Conservation (phyloP, 2,113 vertebrate genomes). For the Lipotes vexillifer region DNA sequence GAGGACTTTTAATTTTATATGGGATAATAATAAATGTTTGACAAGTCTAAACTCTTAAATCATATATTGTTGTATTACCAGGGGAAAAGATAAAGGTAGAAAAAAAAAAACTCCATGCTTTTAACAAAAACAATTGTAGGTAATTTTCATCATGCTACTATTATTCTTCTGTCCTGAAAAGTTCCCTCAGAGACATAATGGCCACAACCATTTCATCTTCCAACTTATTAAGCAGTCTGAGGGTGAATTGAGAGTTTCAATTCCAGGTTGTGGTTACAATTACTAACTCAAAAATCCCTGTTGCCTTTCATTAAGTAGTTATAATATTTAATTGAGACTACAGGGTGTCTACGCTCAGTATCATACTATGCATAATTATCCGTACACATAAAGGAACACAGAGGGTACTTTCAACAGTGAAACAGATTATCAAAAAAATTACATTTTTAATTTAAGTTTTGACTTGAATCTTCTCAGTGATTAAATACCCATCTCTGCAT, state of each 20-base stretch:
- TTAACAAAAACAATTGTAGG: constrained; percentile 7
- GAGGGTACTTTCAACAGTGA: constrained; percentile 41
- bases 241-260: constrained; percentile 26
- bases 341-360: not conserved
- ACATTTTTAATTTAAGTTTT: constrained; percentile 74
- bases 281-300: constrained; percentile 39
- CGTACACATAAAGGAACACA: constrained; percentile 14
- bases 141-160: fast-evolving
- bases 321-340: constrained; percentile 58
- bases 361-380: constrained; percentile 29
- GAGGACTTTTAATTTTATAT: not conserved
- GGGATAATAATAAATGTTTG: not conserved
- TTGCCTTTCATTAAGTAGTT: constrained; percentile 64
- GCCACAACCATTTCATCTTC: not conserved
- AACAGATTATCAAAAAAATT: constrained; percentile 58
- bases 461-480: constrained; percentile 64
- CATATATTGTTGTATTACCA: not conserved
- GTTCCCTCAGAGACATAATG: not conserved
- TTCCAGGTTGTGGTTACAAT: constrained; percentile 48
- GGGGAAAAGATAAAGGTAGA: not conserved
- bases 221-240: constrained; percentile 51
- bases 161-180: not conserved
- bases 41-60: not conserved
- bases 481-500: constrained; percentile 66
- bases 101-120: fast-evolving